Evolutionary conservation across 2,797 vertebrate genomes (phyloP).

Genomic region (Euthynnus affinis): DNA sequence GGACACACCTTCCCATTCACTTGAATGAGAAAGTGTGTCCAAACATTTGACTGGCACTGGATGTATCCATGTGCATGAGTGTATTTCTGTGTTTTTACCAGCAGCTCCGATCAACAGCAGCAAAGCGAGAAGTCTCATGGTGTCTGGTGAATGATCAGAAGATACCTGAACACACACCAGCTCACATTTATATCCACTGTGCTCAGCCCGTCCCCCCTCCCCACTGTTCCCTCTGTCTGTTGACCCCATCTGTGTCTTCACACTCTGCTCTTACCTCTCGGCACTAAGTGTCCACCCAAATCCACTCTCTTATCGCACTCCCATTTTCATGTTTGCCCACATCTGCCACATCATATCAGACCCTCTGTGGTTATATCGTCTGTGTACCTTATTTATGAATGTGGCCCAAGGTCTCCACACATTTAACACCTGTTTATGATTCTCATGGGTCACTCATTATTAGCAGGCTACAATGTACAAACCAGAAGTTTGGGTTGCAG

Average conservation of each 20-base stretch:
- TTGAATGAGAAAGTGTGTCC: no score
- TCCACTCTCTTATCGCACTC: conserved; percentile 44
- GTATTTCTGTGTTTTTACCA: conserved; percentile 71
- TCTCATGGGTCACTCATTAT: conserved; percentile 43
- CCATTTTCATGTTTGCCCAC: conserved; percentile 37
- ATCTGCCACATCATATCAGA: neutral
- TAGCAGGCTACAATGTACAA: conserved; percentile 24
- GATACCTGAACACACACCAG: conserved; percentile 39
- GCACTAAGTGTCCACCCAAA: neutral
- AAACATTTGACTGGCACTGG: no score
- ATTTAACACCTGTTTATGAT: conserved; percentile 54
- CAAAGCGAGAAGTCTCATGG: conserved; percentile 77
- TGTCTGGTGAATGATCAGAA: conserved; percentile 71
- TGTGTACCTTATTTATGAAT: conserved; percentile 17
- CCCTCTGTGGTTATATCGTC: conserved; percentile 33
- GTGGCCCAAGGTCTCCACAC: conserved; percentile 51
- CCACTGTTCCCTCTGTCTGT: neutral
- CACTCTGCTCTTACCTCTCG: neutral
- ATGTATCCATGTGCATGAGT: conserved; percentile 5
- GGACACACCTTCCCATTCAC: no score
- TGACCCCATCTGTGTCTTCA: conserved; percentile 43
- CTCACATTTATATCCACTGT: conserved; percentile 74
- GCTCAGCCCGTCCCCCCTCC: neutral
- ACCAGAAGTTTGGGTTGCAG: neutral
- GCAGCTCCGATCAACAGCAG: conserved; percentile 81